Conservation (phyloP, 1,140 invertebrate genomes). For the Aphelenchoides fujianensis region DNA sequence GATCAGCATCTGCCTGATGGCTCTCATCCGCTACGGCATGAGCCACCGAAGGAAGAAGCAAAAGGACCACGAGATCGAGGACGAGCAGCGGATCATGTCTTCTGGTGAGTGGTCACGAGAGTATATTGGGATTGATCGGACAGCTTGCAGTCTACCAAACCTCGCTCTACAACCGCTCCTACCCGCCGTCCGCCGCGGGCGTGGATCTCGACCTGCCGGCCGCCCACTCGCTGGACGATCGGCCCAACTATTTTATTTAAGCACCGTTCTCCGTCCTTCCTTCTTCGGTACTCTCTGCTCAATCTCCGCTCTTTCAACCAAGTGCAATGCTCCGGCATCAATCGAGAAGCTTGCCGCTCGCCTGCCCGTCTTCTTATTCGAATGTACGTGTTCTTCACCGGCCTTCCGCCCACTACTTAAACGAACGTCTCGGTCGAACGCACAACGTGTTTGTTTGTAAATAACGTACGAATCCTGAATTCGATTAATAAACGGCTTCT, state of each 20-base stretch:
- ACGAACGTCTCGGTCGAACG: too few relatives aligned
- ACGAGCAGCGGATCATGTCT: slow-evolving; percentile 55
- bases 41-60: slow-evolving; percentile 60
- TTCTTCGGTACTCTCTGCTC: too few relatives aligned
- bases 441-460: too few relatives aligned
- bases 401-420: too few relatives aligned
- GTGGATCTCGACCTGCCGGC: slow-evolving; percentile 51
- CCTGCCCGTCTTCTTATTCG: too few relatives aligned
- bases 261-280: too few relatives aligned
- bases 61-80: slow-evolving; percentile 61
- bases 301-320: too few relatives aligned
- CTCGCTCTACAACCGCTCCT: slow-evolving; percentile 34
- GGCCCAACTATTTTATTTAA: slow-evolving; percentile 54
- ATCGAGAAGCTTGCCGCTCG: too few relatives aligned
- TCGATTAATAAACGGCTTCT: too few relatives aligned
- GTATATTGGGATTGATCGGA: slow-evolving; percentile 16
- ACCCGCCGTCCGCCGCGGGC: slow-evolving; percentile 34
- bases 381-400: too few relatives aligned
- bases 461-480: too few relatives aligned
- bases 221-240: slow-evolving; percentile 59
- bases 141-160: slow-evolving; percentile 37
- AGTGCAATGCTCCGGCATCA: too few relatives aligned
- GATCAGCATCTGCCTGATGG: slow-evolving; percentile 60
- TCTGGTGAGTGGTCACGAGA: slow-evolving; percentile 30
- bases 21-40: slow-evolving; percentile 61